These are phyloP conservation scores for Drosophila pectinifera DNA, from an alignment of 1,140 invertebrate species.

Conservation along the genomic window DNA sequence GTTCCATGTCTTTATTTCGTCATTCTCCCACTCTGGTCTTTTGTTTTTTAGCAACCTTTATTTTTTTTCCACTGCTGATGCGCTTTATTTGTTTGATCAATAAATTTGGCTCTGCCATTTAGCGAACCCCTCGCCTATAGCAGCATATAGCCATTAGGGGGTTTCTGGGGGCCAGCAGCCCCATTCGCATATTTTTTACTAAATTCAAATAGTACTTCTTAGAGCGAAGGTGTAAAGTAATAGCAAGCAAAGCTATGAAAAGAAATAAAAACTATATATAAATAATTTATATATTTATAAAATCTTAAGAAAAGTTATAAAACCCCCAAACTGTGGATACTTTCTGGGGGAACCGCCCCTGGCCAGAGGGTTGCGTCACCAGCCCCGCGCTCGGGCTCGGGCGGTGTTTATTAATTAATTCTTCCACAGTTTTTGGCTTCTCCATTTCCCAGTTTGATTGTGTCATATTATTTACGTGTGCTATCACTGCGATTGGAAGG, in stretches of 20 bases:
- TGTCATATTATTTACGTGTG: slow-evolving; percentile 74
- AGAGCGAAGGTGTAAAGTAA: background rate
- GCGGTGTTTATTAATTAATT: slow-evolving; percentile 76
- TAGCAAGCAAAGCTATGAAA: no score
- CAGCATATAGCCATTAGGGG: background rate
- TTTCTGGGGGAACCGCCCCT: background rate
- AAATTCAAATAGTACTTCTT: background rate
- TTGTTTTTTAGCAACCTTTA: slow-evolving; percentile 9
- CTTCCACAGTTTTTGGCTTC: slow-evolving; percentile 55
- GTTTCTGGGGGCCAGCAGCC: background rate
- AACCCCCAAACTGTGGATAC: background rate
- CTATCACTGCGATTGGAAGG: slow-evolving; percentile 32
- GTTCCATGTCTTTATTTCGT: slow-evolving; percentile 38
- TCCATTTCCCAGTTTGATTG: slow-evolving; percentile 62
- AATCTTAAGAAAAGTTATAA: no score
- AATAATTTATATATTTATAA: background rate
- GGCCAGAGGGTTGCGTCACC: slow-evolving; percentile 39
- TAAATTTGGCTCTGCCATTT: slow-evolving; percentile 67
- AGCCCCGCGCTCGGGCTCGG: slow-evolving; percentile 44
- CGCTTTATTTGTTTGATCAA: slow-evolving; percentile 82
- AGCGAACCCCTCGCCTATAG: slow-evolving; percentile 5
- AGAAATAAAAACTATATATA: background rate
- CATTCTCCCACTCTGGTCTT: slow-evolving; percentile 32
- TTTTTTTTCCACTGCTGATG: slow-evolving; percentile 31
- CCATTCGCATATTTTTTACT: background rate